Evolutionary conservation across 2,113 vertebrate species (phyloP).

Genomic region (Crocuta crocuta): DNA sequence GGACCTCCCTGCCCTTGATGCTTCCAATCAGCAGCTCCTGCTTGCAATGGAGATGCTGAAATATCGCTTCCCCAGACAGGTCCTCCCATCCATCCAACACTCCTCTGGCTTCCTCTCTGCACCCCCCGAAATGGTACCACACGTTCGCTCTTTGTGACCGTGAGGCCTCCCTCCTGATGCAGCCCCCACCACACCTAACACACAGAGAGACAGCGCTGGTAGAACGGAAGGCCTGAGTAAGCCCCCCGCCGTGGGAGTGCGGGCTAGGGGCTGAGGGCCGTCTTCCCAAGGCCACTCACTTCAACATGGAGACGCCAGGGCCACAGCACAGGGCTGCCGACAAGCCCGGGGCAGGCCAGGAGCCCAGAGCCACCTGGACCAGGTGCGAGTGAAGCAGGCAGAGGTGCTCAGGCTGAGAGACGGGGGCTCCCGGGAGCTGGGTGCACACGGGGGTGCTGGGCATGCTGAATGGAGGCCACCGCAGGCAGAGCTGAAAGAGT

Average conservation of each 20-base stretch:
- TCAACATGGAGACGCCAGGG: not conserved
- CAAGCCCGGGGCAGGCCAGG: not conserved
- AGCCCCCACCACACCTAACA: not conserved
- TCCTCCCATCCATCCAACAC: not conserved
- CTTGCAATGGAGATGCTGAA: not conserved
- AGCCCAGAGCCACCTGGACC: not conserved
- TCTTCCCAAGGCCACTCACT: not conserved
- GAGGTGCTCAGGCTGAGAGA: not conserved
- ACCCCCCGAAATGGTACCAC: rapidly evolving
- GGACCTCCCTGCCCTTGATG: not conserved
- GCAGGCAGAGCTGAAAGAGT: not conserved
- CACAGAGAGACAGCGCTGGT: no score
- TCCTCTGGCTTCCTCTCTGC: not conserved
- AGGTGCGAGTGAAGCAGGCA: not conserved
- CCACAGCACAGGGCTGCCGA: not conserved
- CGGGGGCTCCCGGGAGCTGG: not conserved
- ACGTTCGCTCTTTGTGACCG: rapidly evolving
- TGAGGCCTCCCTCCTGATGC: not conserved
- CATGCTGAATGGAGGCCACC: not conserved
- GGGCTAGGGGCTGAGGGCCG: not conserved
- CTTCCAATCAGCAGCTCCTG: not conserved
- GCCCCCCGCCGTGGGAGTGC: rapidly evolving
- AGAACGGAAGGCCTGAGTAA: not conserved
- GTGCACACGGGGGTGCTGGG: not conserved
- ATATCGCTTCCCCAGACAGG: not conserved